These are phyloP conservation scores for Copidosoma floridanum DNA, from an alignment of 1,140 invertebrate genomes.

Conservation along the genomic window DNA sequence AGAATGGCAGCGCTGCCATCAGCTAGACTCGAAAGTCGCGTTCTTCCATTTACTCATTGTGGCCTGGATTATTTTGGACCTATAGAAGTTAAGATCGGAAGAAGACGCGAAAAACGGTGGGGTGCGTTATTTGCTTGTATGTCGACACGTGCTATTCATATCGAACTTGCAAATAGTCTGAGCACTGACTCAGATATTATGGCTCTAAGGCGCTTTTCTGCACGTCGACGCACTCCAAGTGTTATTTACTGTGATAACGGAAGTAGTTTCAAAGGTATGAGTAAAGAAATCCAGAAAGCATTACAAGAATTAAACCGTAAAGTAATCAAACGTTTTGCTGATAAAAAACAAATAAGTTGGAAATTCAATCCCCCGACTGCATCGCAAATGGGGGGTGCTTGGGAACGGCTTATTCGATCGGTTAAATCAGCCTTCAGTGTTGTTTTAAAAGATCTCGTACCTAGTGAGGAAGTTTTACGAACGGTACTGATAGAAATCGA, in stretches of 20 bases:
- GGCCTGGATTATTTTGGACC: constrained; percentile 44
- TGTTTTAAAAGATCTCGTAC: neutral
- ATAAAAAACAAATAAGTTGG: neutral
- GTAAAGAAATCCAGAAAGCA: neutral
- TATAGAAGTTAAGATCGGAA: constrained; percentile 33
- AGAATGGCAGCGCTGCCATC: constrained; percentile 14
- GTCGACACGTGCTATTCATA: neutral
- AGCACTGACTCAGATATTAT: neutral
- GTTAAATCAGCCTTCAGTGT: neutral
- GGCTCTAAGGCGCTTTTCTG: neutral
- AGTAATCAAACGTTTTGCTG: too few species aligned
- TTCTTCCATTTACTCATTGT: constrained; percentile 33
- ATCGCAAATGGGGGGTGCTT: too few species aligned
- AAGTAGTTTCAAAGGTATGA: neutral
- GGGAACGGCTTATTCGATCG: neutral
- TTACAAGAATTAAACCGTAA: too few species aligned
- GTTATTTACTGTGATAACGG: neutral
- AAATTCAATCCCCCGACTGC: neutral
- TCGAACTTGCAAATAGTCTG: neutral
- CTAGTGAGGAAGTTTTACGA: constrained; percentile 8
- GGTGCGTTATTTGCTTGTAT: constrained; percentile 35
- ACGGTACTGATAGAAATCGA: neutral
- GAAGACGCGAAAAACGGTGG: constrained; percentile 40
- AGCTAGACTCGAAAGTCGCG: constrained; percentile 8
- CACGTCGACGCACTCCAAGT: neutral